phyloP scores from a whole-genome alignment of 2,113 vertebrate species.

The Nibea coibor region DNA sequence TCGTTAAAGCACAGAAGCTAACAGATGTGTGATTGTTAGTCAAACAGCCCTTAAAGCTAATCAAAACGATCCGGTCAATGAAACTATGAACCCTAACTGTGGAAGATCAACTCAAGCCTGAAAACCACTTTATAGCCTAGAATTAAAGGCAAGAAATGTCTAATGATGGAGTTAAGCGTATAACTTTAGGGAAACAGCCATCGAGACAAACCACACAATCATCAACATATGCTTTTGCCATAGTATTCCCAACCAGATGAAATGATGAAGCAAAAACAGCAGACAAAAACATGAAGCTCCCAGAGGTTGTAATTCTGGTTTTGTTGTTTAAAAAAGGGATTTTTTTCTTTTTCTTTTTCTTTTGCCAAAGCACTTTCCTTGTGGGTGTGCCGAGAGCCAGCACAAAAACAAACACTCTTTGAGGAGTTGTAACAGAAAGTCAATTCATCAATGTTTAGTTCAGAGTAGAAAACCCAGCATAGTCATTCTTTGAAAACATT shows the following conservation, averaged over 20 bases:
- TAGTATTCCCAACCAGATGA: constrained; percentile 1
- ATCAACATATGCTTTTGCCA: neutral
- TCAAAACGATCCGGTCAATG: constrained; percentile 33
- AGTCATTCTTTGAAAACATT: neutral
- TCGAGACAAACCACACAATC: constrained; percentile 28
- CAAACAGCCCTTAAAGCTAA: constrained; percentile 23
- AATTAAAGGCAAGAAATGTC: constrained; percentile 14
- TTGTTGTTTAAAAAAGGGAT: constrained; percentile 18
- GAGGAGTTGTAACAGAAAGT: constrained; percentile 50
- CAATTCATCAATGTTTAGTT: constrained; percentile 41
- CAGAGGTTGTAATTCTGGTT: constrained; percentile 12
- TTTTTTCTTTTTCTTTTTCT: constrained; percentile 14
- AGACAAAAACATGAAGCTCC: constrained; percentile 18
- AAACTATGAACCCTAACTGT: constrained; percentile 16
- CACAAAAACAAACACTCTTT: constrained; percentile 58
- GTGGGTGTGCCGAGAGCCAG: constrained; percentile 41
- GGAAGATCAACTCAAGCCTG: constrained; percentile 18
- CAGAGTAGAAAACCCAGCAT: constrained; percentile 2
- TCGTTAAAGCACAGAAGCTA: constrained; percentile 1
- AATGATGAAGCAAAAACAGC: constrained; percentile 32
- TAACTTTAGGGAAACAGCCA: constrained; percentile 7
- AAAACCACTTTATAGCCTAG: constrained; percentile 27
- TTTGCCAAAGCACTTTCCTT: constrained; percentile 19
- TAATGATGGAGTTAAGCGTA: constrained; percentile 2
- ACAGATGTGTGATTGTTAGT: neutral